phyloP scores from a whole-genome alignment of 2,888 invertebrate genomes.

The Hypolimnas misippus region DNA sequence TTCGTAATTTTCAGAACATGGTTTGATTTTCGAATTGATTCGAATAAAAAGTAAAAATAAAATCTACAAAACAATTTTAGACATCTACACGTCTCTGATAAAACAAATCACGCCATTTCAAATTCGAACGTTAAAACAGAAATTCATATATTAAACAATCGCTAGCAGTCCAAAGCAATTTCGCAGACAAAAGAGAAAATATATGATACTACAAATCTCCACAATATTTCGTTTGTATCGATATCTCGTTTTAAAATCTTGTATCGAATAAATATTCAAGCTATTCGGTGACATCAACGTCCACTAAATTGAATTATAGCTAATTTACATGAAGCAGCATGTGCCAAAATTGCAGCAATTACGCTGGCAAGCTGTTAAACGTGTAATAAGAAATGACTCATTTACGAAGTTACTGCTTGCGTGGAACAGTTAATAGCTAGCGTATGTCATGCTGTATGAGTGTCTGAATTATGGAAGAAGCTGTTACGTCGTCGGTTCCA shows the following conservation, averaged over 20 bases:
- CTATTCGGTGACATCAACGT: conserved; percentile 2
- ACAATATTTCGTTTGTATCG: too few relatives aligned
- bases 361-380: conserved; percentile 33
- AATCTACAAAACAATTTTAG: too few relatives aligned
- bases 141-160: too few relatives aligned
- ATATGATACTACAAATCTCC: too few relatives aligned
- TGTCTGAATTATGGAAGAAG: not conserved
- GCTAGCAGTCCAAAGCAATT: not conserved
- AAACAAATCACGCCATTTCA: not conserved
- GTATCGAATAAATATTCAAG: not conserved
- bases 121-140: not conserved
- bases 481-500: not conserved
- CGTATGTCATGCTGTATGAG: conserved; percentile 9
- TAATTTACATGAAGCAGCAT: conserved; percentile 29
- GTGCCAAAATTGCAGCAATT: conserved; percentile 34
- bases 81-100: too few relatives aligned
- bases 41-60: too few relatives aligned
- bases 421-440: conserved; percentile 22
- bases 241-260: not conserved
- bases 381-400: conserved; percentile 34
- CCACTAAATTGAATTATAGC: conserved; percentile 17
- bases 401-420: conserved; percentile 27
- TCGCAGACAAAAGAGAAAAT: not conserved
- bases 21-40: too few relatives aligned
- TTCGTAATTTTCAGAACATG: too few relatives aligned